Percentiles rank a stretch among this genome's conserved stretches.
Evolutionary conservation across 1,140 invertebrate species (phyloP).

Genomic region (Physella acuta): DNA sequence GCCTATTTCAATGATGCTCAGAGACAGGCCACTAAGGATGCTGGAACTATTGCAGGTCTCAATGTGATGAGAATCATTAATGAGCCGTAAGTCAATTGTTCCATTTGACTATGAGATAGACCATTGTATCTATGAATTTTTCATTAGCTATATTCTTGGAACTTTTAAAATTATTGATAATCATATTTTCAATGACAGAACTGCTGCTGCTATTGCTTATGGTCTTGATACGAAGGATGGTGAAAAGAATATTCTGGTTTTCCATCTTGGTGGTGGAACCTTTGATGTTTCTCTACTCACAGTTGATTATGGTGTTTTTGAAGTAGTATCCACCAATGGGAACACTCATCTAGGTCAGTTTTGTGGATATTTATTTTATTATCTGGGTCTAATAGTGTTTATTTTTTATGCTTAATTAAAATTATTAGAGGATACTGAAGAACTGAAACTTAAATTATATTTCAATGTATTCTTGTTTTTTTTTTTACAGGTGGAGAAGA

Average conservation of each 20-base stretch:
- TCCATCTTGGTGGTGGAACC: conserved; percentile 99
- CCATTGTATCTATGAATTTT: neutral
- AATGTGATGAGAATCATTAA: conserved; percentile 99
- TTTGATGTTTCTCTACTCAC: conserved; percentile 99
- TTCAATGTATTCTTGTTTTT: neutral
- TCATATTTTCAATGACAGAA: conserved; percentile 60
- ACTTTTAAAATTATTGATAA: neutral
- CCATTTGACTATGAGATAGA: neutral
- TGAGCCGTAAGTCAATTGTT: conserved; percentile 72
- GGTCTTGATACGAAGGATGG: neutral
- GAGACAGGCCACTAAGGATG: conserved; percentile 91
- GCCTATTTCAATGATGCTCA: conserved; percentile 99
- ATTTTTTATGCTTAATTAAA: no score
- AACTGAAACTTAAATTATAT: no score
- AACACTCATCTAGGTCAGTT: conserved; percentile 85
- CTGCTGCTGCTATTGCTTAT: conserved; percentile 65
- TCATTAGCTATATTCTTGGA: neutral
- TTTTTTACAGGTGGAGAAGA: conserved; percentile 83
- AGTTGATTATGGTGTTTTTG: conserved; percentile 95
- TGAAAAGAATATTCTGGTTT: conserved; percentile 56
- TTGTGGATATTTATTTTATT: neutral
- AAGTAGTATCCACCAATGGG: conserved; percentile 92
- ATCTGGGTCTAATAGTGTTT: neutral
- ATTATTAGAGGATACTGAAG: no score
- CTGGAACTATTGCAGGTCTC: conserved; percentile 78